These are phyloP conservation scores for Mnemiopsis leidyi DNA, from an alignment of 37 sponge, comb jelly and placozoan genomes.

Conservation along the genomic window DNA sequence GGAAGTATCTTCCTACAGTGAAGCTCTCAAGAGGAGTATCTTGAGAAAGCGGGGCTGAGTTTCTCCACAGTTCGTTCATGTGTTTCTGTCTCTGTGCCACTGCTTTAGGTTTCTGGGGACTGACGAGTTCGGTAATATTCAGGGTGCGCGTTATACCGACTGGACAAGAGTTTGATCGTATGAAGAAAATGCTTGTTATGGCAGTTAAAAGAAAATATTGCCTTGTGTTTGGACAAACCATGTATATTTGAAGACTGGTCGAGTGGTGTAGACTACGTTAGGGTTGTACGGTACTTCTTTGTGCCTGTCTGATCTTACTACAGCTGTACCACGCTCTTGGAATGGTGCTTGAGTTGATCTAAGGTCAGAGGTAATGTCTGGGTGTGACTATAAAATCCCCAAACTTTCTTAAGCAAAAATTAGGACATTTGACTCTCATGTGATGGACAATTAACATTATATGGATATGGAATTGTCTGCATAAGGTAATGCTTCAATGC, in stretches of 20 bases:
- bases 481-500: no score
- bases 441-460: no score
- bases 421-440: no score
- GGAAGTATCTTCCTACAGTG: constrained; percentile 45
- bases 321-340: neutral
- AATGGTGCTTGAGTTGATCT: neutral
- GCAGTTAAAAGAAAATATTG: no score
- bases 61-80: constrained; percentile 57
- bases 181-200: no score
- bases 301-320: neutral
- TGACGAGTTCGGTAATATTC: neutral
- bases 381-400: no score
- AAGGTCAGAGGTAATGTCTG: no score
- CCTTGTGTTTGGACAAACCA: no score
- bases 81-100: neutral
- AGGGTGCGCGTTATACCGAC: no score
- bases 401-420: no score
- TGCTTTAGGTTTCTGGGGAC: neutral
- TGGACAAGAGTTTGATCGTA: no score
- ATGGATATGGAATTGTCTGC: no score
- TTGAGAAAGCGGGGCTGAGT: constrained; percentile 29
- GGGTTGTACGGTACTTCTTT: constrained; percentile 7
- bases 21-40: constrained; percentile 42
- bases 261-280: constrained; percentile 55
- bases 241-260: constrained; percentile 52